Percentiles rank a stretch among this genome's conserved stretches.
Conservation (phyloP, 2,888 invertebrate species). For the Drosophila testacea region DNA sequence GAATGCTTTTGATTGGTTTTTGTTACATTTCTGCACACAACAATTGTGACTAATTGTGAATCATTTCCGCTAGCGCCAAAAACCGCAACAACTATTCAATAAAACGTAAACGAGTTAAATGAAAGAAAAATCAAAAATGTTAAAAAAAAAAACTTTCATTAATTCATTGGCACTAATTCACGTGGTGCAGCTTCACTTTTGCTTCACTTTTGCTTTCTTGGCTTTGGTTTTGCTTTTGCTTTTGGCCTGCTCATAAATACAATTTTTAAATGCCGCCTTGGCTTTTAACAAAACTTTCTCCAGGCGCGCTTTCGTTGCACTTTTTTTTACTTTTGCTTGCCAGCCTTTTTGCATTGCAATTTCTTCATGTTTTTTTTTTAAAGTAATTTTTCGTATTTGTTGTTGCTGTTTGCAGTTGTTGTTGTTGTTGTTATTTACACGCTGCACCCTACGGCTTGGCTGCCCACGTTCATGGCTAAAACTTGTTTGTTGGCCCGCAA, state of each 20-base stretch:
- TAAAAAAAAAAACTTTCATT: conserved; percentile 69
- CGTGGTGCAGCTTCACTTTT: conserved; percentile 67
- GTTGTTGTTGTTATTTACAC: conserved; percentile 3
- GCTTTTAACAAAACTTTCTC: conserved; percentile 77
- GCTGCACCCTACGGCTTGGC: conserved; percentile 55
- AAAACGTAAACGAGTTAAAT: conserved; percentile 24
- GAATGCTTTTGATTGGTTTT: conserved; percentile 17
- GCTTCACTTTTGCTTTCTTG: conserved; percentile 77
- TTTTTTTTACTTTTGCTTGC: conserved; percentile 31
- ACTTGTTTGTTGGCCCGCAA: conserved; percentile 59
- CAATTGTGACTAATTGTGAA: conserved; percentile 66
- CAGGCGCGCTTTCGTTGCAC: conserved; percentile 77
- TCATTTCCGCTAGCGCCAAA: conserved; percentile 51
- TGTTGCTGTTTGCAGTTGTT: neutral
- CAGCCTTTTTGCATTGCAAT: conserved; percentile 49
- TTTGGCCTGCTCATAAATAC: conserved; percentile 68
- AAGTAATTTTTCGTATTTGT: neutral
- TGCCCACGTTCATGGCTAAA: conserved; percentile 74
- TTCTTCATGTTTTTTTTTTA: conserved; percentile 40
- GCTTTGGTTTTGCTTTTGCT: conserved; percentile 22
- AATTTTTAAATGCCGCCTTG: conserved; percentile 81
- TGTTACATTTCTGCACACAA: conserved; percentile 40
- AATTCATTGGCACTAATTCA: conserved; percentile 74
- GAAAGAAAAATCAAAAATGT: conserved; percentile 27
- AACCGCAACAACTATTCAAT: conserved; percentile 26